Conservation (phyloP, 1,140 invertebrate species). For the Bombus picipes region DNA sequence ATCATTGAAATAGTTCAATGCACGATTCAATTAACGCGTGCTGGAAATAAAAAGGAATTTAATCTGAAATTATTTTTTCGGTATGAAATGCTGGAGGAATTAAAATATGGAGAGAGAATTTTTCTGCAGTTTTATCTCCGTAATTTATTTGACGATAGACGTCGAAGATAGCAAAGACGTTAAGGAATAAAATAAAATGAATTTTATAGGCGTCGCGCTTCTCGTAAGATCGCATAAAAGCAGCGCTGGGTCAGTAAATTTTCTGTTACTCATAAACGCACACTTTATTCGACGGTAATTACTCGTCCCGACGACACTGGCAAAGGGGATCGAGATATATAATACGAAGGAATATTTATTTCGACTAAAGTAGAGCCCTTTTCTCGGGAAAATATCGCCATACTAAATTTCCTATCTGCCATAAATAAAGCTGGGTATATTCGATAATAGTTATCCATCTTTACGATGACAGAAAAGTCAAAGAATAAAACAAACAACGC, state of each 20-base stretch:
- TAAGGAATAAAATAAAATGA: neutral
- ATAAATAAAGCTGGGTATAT: neutral
- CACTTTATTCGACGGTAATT: neutral
- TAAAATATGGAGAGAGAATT: neutral
- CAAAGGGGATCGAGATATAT: neutral
- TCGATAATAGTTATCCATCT: slow-evolving; percentile 1
- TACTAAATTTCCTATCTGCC: neutral
- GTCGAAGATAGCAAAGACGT: neutral
- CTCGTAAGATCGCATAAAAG: neutral
- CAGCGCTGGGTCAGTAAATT: neutral
- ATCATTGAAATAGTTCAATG: no score
- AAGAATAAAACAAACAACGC: neutral
- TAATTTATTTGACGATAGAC: neutral
- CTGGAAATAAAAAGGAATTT: no score
- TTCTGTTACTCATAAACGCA: neutral
- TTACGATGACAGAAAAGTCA: neutral
- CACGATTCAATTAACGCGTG: no score
- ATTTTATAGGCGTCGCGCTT: neutral
- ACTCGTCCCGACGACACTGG: neutral
- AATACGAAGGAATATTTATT: neutral
- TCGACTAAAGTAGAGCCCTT: neutral
- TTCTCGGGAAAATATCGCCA: neutral
- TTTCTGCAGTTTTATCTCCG: neutral
- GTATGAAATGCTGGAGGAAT: neutral
- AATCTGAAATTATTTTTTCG: neutral